phyloP scores from a whole-genome alignment of 2,113 vertebrate genomes.

The Morone chrysops region DNA sequence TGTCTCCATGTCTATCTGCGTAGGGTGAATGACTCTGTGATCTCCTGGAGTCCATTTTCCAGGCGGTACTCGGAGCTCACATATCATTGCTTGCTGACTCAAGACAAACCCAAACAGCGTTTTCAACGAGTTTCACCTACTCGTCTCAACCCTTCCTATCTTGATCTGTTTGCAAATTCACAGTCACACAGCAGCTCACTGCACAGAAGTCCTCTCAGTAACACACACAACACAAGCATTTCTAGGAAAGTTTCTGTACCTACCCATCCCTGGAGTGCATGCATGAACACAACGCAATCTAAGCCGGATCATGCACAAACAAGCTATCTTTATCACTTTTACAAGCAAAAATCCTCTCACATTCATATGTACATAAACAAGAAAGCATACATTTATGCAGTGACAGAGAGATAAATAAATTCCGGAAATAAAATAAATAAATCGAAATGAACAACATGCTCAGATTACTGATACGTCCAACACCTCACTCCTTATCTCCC shows the following conservation, averaged over 20 bases:
- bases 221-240: not conserved
- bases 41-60: constrained; percentile 57
- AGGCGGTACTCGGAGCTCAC: constrained; percentile 43
- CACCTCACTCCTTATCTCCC: constrained; percentile 60
- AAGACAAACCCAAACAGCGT: constrained; percentile 35
- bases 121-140: constrained; percentile 30
- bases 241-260: constrained; percentile 19
- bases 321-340: constrained; percentile 58
- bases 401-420: constrained; percentile 60
- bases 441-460: constrained; percentile 59
- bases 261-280: constrained; percentile 34
- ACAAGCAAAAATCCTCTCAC: constrained; percentile 16
- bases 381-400: constrained; percentile 24
- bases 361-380: constrained; percentile 44
- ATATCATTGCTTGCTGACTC: constrained; percentile 65
- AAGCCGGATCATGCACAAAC: constrained; percentile 55
- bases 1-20: constrained; percentile 50
- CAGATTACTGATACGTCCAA: constrained; percentile 61
- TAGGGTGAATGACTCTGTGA: constrained; percentile 60
- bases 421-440: constrained; percentile 56
- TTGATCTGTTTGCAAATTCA: not conserved
- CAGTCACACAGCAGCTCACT: not conserved
- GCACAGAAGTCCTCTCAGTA: constrained; percentile 4
- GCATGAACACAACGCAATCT: constrained; percentile 51
- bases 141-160: constrained; percentile 9